phyloP scores from a whole-genome alignment of 2,888 invertebrate species.

The Agrilus cyanescens region DNA sequence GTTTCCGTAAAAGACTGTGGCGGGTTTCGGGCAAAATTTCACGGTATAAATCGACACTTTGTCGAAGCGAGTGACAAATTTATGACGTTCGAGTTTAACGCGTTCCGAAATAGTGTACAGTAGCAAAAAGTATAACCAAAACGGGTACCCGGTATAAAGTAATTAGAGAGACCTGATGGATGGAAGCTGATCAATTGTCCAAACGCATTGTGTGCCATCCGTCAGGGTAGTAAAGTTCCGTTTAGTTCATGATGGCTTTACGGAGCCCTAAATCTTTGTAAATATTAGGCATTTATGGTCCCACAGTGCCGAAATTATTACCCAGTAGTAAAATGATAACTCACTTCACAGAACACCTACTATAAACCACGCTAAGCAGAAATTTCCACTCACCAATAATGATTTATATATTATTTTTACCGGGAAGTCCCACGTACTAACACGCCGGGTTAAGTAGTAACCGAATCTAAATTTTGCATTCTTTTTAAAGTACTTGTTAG shows the following conservation, averaged over 20 bases:
- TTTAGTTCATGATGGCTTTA: slow-evolving; percentile 15
- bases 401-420: too few species aligned
- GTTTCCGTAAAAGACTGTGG: too few species aligned
- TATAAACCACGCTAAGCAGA: too few species aligned
- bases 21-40: too few species aligned
- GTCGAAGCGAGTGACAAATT: slow-evolving; percentile 3
- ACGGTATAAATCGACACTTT: too few species aligned
- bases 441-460: too few species aligned
- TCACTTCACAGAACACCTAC: slow-evolving; percentile 8
- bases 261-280: slow-evolving; percentile 17
- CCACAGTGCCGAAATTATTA: slow-evolving; percentile 18
- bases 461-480: too few species aligned
- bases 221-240: slow-evolving; percentile 14
- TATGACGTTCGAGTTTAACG: slow-evolving; percentile 7
- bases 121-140: slow-evolving; percentile 12
- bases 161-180: slow-evolving; percentile 11
- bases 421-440: too few species aligned
- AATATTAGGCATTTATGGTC: slow-evolving; percentile 19
- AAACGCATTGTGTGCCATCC: too few species aligned
- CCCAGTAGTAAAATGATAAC: slow-evolving; percentile 18
- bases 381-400: neutral
- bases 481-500: too few species aligned
- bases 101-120: slow-evolving; percentile 9
- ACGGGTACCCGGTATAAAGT: slow-evolving; percentile 12
- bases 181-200: too few species aligned